Base-by-base conservation (phyloP, 1,140 invertebrate species). In the Aphaenogaster rudis region DNA sequence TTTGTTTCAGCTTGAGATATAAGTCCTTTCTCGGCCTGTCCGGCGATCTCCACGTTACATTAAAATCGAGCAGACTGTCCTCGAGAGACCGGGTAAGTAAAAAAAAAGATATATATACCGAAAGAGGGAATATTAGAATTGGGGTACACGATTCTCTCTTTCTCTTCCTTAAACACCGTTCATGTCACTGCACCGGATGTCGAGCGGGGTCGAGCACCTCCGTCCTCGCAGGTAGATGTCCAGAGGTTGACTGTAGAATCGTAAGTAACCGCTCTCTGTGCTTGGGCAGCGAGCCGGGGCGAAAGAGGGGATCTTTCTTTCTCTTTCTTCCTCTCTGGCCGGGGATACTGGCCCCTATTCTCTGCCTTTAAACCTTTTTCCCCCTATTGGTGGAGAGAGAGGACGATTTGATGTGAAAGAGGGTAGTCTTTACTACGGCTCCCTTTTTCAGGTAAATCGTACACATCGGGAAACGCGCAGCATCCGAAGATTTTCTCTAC, bases 201-300 rank as follows among this genome's bases (percentile, higher is more conserved):
- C 91, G 80, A 69, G 91, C 93, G 93, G 93, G 94, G 94, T 95
- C 94, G 94, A 93, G 92, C 91, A 95, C 93, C 94, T 95, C 94
- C 92, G 94, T 95, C 95, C 93, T 95, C 93, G 92, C 94, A 95
- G 94, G 94, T 95, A 94, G 94, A 94, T 95, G 93, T 94, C 93
- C 94, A 95, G 93, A 95, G 95, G 94, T 95, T 94, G 94, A 95
- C 95, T 95, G 94, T 93, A 91, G 93, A 93, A 94, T 94, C 91
- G 94, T 94, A 94, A 94, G 94, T 94, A 94, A 94, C 92, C 92
- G 92, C 87, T 92, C 89, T 92, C 91, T 91, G 91, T 94, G 92
- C 92, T 92, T 91, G 80, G 88, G 80, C 90, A 91, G 88, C 94
- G 81, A 82, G 77, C 52, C 81, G 64, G 78, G 72, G 64, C 69